Base-by-base conservation (phyloP, 2,888 invertebrate species). In the Tinea semifulvella region DNA sequence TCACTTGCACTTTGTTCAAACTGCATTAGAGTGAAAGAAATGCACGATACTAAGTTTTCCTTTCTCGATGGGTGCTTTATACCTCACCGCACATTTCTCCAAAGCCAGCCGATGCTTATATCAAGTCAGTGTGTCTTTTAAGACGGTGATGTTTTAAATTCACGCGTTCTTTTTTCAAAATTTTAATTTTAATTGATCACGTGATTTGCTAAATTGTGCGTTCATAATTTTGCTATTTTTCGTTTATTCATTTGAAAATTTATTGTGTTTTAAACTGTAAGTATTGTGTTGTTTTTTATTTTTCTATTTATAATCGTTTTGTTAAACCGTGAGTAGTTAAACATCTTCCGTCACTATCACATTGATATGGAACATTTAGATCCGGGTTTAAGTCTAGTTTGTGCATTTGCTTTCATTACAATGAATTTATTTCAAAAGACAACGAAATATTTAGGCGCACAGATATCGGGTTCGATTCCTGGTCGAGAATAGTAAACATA, bases 41-140 rank as follows among this genome's bases (percentile, higher is more conserved):
- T 48, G 55, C 50, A 48, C 48, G 50, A 55, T 45, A 48, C 55
- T 48, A 60, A 62, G 72, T 73, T 75, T 76, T 75, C 74, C 73
- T 77, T 77, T 79, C 79, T 72, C 69, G 59, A 45, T 52, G 52
- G 50, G 49, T 53, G 61, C n/a, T 58, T 40, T 57, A 54, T 65
- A 69, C 75, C 71, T 73, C 74, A 67, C 60, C 60, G 62, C 63
- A 68, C 74, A 75, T 79, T 80, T 79, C 80, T 75, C 44, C 46
- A 14, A 42, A 18, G 70, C 58, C 64, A 59, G 57, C 59, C 58
- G 57, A 52, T 58, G 53, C 47, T 55, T 54, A 55, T 60, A 60
- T 60, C 68, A 66, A 69, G 70, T 67, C 77, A 75, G 80, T 75
- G 65, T 66, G 56, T 64, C 56, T 63, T 61, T 60, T 65, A 68